These are phyloP conservation scores for Nyctibius bracteatus DNA, from an alignment of 2,113 vertebrate genomes.

Conservation along the genomic window DNA sequence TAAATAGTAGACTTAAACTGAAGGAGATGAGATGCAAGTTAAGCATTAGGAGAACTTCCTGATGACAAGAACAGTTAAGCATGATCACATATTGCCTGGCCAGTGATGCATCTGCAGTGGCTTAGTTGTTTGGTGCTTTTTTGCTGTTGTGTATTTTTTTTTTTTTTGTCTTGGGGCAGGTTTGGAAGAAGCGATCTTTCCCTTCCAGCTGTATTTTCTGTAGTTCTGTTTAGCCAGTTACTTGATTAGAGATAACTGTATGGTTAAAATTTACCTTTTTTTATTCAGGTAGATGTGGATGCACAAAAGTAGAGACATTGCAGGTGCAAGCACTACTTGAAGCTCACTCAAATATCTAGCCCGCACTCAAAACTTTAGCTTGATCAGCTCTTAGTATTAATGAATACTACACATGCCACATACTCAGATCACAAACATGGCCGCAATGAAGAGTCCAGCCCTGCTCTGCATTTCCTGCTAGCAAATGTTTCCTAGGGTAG, in stretches of 20 bases:
- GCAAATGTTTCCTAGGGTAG: background rate
- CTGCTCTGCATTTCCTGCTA: background rate
- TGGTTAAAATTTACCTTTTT: background rate
- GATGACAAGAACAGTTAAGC: background rate
- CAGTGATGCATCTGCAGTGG: background rate
- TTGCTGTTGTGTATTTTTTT: too few relatives aligned
- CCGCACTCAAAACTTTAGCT: background rate
- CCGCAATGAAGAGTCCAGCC: background rate
- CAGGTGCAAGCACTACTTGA: background rate
- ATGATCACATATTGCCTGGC: background rate
- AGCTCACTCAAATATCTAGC: background rate
- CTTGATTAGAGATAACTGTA: background rate
- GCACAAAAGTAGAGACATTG: background rate
- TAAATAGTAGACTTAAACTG: background rate
- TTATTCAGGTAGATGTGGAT: background rate
- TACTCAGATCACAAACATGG: background rate
- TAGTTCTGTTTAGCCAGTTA: background rate
- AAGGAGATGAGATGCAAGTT: background rate
- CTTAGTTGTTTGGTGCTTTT: too few relatives aligned
- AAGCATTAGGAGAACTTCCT: background rate
- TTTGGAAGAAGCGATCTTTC: background rate
- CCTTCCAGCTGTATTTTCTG: background rate
- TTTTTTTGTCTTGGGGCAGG: background rate
- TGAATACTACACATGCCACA: background rate
- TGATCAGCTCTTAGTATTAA: background rate